A percentile compares a stretch with the other conserved stretches of the same genome.
Evolutionary conservation across 1,140 invertebrate genomes (phyloP).

Genomic region (Diprion similis): DNA sequence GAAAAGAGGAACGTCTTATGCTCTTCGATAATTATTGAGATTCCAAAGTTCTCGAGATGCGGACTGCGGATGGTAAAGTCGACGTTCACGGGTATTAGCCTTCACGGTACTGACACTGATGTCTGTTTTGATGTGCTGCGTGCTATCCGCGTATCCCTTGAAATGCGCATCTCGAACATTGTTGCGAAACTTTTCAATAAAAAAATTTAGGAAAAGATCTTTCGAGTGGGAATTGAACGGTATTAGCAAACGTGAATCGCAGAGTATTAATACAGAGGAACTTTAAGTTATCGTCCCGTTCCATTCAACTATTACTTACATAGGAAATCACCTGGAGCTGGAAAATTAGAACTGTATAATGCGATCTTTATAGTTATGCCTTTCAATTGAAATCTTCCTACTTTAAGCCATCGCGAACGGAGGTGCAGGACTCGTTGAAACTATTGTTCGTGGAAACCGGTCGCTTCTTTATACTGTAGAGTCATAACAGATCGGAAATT

Average conservation of each 20-base stretch:
- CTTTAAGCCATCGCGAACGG: neutral
- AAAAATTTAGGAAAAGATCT: too few relatives aligned
- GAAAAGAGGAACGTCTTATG: neutral
- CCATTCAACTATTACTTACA: neutral
- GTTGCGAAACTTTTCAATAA: too few relatives aligned
- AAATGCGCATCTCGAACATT: too few relatives aligned
- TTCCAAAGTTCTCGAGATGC: neutral
- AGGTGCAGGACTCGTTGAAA: neutral
- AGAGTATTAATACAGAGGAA: neutral
- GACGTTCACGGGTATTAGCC: neutral
- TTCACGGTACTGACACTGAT: neutral
- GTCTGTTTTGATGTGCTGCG: neutral
- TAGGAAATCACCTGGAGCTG: neutral
- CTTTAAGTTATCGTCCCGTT: neutral
- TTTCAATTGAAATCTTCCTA: neutral
- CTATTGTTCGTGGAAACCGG: neutral
- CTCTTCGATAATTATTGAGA: constrained; percentile 12
- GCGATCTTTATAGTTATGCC: neutral
- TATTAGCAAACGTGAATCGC: too few relatives aligned
- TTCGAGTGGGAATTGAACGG: too few relatives aligned
- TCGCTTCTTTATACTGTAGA: neutral
- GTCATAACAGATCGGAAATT: neutral
- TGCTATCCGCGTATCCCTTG: too few relatives aligned
- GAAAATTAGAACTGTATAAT: neutral
- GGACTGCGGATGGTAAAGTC: neutral